phyloP scores from a whole-genome alignment of 2,113 vertebrate genomes.

The Leuciscus idus region DNA sequence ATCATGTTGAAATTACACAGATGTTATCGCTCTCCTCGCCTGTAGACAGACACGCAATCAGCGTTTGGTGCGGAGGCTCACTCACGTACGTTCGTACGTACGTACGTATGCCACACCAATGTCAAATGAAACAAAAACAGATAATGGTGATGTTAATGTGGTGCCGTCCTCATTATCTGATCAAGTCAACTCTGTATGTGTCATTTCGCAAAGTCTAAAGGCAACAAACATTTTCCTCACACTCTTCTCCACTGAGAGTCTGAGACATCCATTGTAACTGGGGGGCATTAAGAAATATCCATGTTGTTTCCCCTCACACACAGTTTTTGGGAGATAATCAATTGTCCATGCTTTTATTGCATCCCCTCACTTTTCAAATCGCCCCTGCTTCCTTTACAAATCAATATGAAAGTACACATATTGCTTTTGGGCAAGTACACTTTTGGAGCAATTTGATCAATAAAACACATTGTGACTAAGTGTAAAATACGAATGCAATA shows the following conservation, averaged over 20 bases:
- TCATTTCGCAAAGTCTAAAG: not conserved
- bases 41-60: slow-evolving; percentile 46
- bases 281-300: not conserved
- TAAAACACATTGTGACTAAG: not conserved
- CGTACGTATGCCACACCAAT: not conserved
- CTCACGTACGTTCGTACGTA: not conserved
- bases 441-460: not conserved
- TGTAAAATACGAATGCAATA: not conserved
- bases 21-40: slow-evolving; percentile 52
- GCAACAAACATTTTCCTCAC: not conserved
- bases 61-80: slow-evolving; percentile 21
- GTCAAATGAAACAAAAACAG: slow-evolving; percentile 39
- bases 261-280: not conserved
- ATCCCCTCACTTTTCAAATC: not conserved
- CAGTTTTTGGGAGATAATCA: not conserved
- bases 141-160: slow-evolving; percentile 9
- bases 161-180: slow-evolving; percentile 9
- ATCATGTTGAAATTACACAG: slow-evolving; percentile 59
- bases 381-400: not conserved
- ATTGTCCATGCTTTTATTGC: not conserved
- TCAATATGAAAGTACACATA: not conserved
- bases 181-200: not conserved
- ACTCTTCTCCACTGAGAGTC: not conserved
- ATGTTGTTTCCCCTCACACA: not conserved
- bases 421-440: not conserved